phyloP scores from a whole-genome alignment of 2,888 invertebrate genomes.

The Drosophila acutilabella region DNA sequence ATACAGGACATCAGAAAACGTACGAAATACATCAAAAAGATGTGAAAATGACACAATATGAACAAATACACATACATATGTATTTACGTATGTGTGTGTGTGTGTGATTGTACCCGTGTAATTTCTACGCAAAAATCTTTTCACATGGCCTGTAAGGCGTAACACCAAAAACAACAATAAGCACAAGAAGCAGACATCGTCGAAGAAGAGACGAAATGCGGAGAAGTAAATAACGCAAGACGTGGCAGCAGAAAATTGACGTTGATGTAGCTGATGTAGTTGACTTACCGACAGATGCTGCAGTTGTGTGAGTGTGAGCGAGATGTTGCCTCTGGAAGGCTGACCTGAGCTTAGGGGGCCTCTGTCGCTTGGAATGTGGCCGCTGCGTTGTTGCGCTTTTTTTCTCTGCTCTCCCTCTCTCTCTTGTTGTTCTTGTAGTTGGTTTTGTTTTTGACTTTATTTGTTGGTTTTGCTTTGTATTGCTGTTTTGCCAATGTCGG shows the following conservation, averaged over 20 bases:
- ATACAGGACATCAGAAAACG: background rate
- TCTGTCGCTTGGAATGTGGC: slow-evolving; percentile 56
- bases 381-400: slow-evolving; percentile 30
- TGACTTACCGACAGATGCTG: slow-evolving; percentile 59
- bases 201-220: background rate
- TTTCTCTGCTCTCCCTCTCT: slow-evolving; percentile 10
- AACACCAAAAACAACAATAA: slow-evolving; percentile 34
- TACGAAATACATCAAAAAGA: slow-evolving; percentile 22
- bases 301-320: slow-evolving; percentile 16
- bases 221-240: slow-evolving; percentile 34
- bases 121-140: slow-evolving; percentile 62
- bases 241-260: slow-evolving; percentile 48
- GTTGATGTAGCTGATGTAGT: slow-evolving; percentile 66
- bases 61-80: slow-evolving; percentile 12
- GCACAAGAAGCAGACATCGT: background rate
- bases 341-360: slow-evolving; percentile 62
- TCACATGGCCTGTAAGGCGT: slow-evolving; percentile 42
- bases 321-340: slow-evolving; percentile 33
- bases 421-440: slow-evolving; percentile 8
- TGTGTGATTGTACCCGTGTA: slow-evolving; percentile 11
- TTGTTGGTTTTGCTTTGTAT: slow-evolving; percentile 24
- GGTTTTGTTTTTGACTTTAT: slow-evolving; percentile 21
- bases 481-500: slow-evolving; percentile 51
- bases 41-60: slow-evolving; percentile 43
- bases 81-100: background rate